Base-by-base conservation (phyloP, 1,140 invertebrate species). In the Protaetia brevitarsis region DNA sequence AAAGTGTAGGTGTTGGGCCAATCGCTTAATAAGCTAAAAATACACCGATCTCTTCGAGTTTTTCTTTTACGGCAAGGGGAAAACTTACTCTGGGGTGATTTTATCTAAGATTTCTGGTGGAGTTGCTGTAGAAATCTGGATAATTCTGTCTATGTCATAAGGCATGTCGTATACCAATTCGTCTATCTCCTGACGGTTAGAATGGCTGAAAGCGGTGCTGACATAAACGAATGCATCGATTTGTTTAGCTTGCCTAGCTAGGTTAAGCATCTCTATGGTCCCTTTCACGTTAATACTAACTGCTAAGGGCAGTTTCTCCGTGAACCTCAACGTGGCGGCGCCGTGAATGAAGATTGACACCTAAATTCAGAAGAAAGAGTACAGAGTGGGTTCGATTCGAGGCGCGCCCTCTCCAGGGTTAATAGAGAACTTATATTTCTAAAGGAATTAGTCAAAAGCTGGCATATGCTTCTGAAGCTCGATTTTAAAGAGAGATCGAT, bases 241-340 rank as follows among this genome's bases (percentile, higher is more conserved):
- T 30, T 84, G 77, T 0, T 73, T 66, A 80, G 87, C 86, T 67
- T 85, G 80, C 64, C 81, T 82, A 37, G 81, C 67, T 29, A 77
- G 36, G 69, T 74, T 11, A 64, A 79, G 36, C 61, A 83, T 7
- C 64, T 79, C 30, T 74, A 72, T 6, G 66, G 81, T 36, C 5
- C 85, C 83, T 29, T 81, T 72, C 0, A 87, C 80, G 74, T 89
- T 88, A 41, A 87, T 86, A 10, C 79, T 82, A 1, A 86, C 80
- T 0, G 86, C 82, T 23, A 80, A 72, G 73, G 87, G 87, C 1
- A 97, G 78, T 67, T 89, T 88, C 79, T 96, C 93, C 76, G 95
- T 89, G 74, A 96, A 95, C 41, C 90, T 88, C 0, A 95, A 84
- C 0, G 93, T 94, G 0, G 93, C 93, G 0, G 93, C 95, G 16